A percentile compares a stretch with the other conserved stretches of the same genome.
Evolutionary conservation across 37 sponge, comb jelly and placozoan species (phyloP).

Genomic region (Axinella damicornis): DNA sequence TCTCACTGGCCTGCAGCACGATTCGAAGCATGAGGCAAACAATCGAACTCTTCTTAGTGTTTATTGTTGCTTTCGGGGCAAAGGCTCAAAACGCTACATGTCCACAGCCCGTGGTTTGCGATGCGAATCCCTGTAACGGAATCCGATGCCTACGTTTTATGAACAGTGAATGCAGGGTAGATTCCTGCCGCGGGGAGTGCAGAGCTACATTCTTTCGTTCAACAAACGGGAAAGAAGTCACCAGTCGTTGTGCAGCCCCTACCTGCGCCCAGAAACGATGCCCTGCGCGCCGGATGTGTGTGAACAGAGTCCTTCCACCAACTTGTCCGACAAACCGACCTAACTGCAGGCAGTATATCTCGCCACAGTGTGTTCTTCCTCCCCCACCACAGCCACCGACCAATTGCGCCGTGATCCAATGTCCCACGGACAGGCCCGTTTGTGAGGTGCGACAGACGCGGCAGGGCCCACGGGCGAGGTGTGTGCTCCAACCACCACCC

Average conservation of each 20-base stretch:
- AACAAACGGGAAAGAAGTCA: not conserved
- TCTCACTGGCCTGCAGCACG: too few relatives aligned
- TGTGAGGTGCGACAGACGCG: not conserved
- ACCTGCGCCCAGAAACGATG: not conserved
- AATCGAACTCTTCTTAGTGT: too few relatives aligned
- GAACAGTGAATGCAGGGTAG: not conserved
- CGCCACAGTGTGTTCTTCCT: too few relatives aligned
- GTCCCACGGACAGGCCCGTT: not conserved
- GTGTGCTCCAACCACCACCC: not conserved
- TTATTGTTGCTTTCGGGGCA: too few relatives aligned
- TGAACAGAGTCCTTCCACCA: not conserved
- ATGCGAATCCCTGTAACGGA: not conserved
- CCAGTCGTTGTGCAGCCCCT: not conserved
- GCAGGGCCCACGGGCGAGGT: not conserved
- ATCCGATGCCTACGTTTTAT: not conserved
- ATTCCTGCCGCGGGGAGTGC: not conserved
- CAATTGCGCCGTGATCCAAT: not conserved
- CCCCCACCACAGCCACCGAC: not conserved
- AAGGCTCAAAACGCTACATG: slow-evolving; percentile 2
- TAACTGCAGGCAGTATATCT: too few relatives aligned
- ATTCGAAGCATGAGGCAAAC: too few relatives aligned
- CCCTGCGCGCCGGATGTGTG: not conserved
- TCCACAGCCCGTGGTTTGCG: not conserved
- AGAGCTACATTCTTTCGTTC: not conserved
- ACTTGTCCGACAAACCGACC: not conserved